Evolutionary conservation across 2,797 vertebrate genomes (phyloP).

Genomic region (Bovichtus variegatus): DNA sequence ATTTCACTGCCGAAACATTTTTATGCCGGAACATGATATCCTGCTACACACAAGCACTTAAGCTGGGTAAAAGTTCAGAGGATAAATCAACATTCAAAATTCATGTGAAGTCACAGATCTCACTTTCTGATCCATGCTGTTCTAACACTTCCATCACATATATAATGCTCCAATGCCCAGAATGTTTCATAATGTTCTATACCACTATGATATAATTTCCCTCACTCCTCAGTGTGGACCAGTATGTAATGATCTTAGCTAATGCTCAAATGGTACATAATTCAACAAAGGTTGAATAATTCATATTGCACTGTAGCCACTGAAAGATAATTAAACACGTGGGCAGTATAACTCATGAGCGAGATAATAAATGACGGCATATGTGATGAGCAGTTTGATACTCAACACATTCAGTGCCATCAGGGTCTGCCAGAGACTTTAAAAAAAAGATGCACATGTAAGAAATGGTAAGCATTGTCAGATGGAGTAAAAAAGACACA

Average conservation of each 20-base stretch:
- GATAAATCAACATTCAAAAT: constrained; percentile 64
- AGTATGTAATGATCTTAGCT: constrained; percentile 68
- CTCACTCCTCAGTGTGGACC: constrained; percentile 35
- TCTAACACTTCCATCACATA: constrained; percentile 42
- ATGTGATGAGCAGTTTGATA: constrained; percentile 47
- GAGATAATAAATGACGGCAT: constrained; percentile 61
- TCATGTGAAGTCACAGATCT: constrained; percentile 43
- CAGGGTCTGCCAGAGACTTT: constrained; percentile 23
- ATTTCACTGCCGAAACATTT: constrained; percentile 11
- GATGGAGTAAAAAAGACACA: constrained; percentile 5
- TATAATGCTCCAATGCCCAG: constrained; percentile 42
- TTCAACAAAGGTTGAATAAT: constrained; percentile 81
- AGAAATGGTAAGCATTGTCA: constrained; percentile 7
- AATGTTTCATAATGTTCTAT: constrained; percentile 58
- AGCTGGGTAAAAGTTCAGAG: constrained; percentile 48
- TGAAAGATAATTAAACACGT: constrained; percentile 77
- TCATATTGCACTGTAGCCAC: constrained; percentile 65
- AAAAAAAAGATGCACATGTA: constrained; percentile 30
- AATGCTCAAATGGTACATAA: constrained; percentile 74
- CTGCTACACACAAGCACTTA: constrained; percentile 29
- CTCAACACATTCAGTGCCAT: constrained; percentile 18
- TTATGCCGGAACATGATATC: constrained; percentile 19
- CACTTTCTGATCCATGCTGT: constrained; percentile 51
- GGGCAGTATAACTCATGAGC: constrained; percentile 63
- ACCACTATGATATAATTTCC: constrained; percentile 55